Base-by-base conservation (phyloP, 2,113 vertebrate species). In the Oenanthe oenanthe region DNA sequence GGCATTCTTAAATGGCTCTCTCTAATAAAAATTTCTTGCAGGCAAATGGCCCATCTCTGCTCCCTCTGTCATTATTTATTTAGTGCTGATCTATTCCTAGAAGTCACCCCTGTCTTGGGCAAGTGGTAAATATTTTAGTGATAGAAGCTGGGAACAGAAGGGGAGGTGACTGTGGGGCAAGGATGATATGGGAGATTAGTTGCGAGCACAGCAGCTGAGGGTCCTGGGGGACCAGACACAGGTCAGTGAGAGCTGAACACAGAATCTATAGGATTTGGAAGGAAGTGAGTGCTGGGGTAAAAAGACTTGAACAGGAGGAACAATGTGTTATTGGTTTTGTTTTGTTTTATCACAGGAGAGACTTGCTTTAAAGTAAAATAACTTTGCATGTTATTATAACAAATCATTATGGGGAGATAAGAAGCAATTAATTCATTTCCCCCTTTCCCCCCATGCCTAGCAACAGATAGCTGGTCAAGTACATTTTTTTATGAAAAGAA, bases 61-160 rank as follows among this genome's bases (percentile, higher is more conserved):
- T 60, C 50, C 54, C 18, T 84, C 28, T 58, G 47, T 73, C 78
- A 95, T 97, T 92, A 96, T 62, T 96, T 93, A 96, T 95, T 93
- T 91, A 96, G 51, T 36, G 26, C 32, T 71, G 28, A 51, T 82
- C 84, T 94, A 53, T 95, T 93, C 94, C 95, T 95, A 84, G 92
- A 96, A 95, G 57, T 90, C 34, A 29, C 21, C 53, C n/a, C 45
- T 32, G 38, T 79, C 62, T 75, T 91, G 14, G 14, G 80, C 34
- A 42, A 87, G 85, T 68, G 31, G 77, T 91, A 75, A 91, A 89
- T 95, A 74, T 95, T 95, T 95, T 45, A 93, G 86, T 43, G 65
- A 21, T 14, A 48, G 83, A 40, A 51, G n/a, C 61, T 82, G 73
- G 83, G 88, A 75, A 15, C 62, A 88, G 74, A 25, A 68, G 66